Evolutionary conservation across 2,113 vertebrate genomes (phyloP).

Genomic region (Indicator maculatus): DNA sequence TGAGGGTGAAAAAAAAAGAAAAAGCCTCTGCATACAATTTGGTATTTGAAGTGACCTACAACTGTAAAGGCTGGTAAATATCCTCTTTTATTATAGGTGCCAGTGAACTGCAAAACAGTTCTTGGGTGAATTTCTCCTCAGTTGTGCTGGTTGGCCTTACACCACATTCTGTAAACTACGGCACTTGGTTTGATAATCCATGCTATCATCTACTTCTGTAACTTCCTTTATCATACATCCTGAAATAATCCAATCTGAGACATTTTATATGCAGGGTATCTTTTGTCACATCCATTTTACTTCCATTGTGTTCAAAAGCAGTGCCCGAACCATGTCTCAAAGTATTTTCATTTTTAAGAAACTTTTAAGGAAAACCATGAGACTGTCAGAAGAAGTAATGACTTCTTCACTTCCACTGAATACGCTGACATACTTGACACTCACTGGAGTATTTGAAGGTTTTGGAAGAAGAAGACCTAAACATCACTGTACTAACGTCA

Average conservation of each 20-base stretch:
- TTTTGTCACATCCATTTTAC: background rate
- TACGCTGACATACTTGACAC: background rate
- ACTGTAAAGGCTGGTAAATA: background rate
- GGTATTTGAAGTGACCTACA: background rate
- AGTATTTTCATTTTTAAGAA: slow-evolving; percentile 4
- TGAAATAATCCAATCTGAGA: background rate
- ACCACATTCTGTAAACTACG: background rate
- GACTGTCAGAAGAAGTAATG: background rate
- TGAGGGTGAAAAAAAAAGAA: background rate
- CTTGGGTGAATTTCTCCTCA: background rate
- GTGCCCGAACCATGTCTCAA: background rate
- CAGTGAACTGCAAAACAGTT: background rate
- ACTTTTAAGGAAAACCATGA: background rate
- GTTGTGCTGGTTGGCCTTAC: background rate
- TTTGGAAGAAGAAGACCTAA: background rate
- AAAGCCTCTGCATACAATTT: background rate
- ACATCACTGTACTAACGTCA: background rate
- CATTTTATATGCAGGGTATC: background rate
- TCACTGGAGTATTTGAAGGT: background rate
- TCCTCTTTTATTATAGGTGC: background rate
- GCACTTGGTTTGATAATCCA: background rate
- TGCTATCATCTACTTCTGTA: background rate
- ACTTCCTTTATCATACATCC: background rate
- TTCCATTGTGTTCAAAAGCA: background rate
- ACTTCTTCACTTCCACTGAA: background rate